Conservation (phyloP, 2,888 invertebrate genomes). For the Heliconius hortense region DNA sequence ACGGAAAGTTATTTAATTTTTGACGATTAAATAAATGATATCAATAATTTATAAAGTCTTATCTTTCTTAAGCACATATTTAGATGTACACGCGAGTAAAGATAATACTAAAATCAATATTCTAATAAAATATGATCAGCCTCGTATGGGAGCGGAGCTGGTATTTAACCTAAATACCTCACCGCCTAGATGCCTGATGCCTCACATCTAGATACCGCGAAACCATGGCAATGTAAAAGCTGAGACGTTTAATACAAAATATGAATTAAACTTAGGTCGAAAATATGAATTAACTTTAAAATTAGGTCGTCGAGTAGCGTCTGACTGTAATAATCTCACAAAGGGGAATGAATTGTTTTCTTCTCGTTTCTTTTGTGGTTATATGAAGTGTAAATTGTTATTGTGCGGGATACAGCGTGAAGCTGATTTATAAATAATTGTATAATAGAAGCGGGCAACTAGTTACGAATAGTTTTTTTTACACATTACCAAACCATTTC, state of each 20-base stretch:
- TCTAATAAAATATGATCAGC: conserved; percentile 1
- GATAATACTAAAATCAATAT: conserved; percentile 15
- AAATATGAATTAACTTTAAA: neutral
- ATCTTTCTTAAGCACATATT: neutral
- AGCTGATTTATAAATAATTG: no score
- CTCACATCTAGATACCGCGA: conserved; percentile 9
- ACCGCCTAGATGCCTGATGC: conserved; percentile 7
- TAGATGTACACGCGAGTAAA: neutral
- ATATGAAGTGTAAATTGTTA: no score
- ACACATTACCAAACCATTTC: no score
- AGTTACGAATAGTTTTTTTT: no score
- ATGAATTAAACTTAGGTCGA: no score
- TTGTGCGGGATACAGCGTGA: no score
- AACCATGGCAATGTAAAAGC: conserved; percentile 5
- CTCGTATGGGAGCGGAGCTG: neutral
- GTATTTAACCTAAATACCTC: conserved; percentile 13
- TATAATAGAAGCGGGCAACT: no score
- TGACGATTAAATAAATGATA: neutral
- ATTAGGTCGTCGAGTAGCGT: neutral
- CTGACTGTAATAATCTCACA: neutral
- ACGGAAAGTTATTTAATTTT: no score
- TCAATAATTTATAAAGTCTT: neutral
- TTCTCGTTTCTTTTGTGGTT: no score
- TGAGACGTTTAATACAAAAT: neutral
- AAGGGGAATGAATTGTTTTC: neutral